A percentile compares a stretch with the other conserved stretches of the same genome.
phyloP scores from a whole-genome alignment of 2,113 vertebrate genomes.

The Corythoichthys haematopterus region DNA sequence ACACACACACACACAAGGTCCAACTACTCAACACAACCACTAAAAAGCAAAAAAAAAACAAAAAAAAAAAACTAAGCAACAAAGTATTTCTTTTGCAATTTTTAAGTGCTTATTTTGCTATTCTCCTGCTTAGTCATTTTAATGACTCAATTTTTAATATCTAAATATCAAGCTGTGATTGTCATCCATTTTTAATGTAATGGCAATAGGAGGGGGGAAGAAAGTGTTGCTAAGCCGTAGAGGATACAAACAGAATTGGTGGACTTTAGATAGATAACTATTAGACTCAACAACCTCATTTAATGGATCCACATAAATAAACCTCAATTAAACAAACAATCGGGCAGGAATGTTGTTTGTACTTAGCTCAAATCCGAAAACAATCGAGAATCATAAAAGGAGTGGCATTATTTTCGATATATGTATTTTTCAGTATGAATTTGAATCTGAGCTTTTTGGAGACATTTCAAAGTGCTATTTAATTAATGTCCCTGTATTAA shows the following conservation, averaged over 20 bases:
- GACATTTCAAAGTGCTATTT: conserved; percentile 64
- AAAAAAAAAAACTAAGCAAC: neutral
- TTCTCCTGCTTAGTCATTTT: conserved; percentile 16
- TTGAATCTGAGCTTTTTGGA: conserved; percentile 18
- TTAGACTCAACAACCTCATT: conserved; percentile 53
- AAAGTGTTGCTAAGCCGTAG: neutral
- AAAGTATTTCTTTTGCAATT: neutral
- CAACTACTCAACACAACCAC: conserved; percentile 11
- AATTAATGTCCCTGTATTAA: conserved; percentile 53
- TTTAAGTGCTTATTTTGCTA: conserved; percentile 1
- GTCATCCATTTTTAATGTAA: conserved; percentile 46
- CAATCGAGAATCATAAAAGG: conserved; percentile 14
- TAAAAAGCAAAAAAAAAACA: neutral
- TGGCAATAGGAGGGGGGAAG: neutral
- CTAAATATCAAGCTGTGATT: conserved; percentile 62
- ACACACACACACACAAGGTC: conserved; percentile 19
- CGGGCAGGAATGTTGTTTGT: conserved; percentile 13
- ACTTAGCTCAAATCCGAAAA: neutral
- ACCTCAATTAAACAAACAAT: conserved; percentile 11
- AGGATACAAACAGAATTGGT: neutral
- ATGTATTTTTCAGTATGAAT: conserved; percentile 8
- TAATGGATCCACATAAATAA: conserved; percentile 32
- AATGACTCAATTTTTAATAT: conserved; percentile 30
- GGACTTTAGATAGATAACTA: conserved; percentile 22
- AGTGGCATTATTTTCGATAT: conserved; percentile 6